These are phyloP conservation scores for Mamestra configurata DNA, from an alignment of 1,140 invertebrate species.

Conservation along the genomic window DNA sequence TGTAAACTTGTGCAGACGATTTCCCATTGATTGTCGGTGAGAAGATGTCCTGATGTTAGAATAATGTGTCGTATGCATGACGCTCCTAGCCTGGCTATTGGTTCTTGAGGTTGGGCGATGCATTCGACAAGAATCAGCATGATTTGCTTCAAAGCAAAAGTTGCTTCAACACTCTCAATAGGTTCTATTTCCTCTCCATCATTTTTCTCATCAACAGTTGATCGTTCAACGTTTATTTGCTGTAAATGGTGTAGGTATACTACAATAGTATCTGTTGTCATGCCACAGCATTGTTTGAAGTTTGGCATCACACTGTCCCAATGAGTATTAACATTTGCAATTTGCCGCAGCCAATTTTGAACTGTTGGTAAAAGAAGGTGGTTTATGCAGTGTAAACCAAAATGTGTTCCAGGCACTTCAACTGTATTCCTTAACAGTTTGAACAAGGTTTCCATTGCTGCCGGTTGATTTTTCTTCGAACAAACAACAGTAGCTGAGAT, in stretches of 20 bases:
- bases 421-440: constrained; percentile 93
- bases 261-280: constrained; percentile 96
- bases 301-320: constrained; percentile 94
- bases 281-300: constrained; percentile 97
- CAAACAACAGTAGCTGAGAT: constrained; percentile 94
- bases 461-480: constrained; percentile 94
- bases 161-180: constrained; percentile 89
- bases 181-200: constrained; percentile 82
- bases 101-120: constrained; percentile 95
- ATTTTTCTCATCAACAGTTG: constrained; percentile 70
- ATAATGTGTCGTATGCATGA: constrained; percentile 97
- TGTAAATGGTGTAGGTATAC: constrained; percentile 90
- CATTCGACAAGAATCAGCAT: constrained; percentile 96
- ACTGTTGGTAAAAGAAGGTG: constrained; percentile 96
- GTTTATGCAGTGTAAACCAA: constrained; percentile 96
- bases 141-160: constrained; percentile 95
- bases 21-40: constrained; percentile 95
- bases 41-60: constrained; percentile 93
- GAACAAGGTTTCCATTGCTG: constrained; percentile 95
- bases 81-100: constrained; percentile 96
- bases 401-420: constrained; percentile 93
- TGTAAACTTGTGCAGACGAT: constrained; percentile 93
- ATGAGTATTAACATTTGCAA: constrained; percentile 90
- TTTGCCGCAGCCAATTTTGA: constrained; percentile 95
- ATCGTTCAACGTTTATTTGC: constrained; percentile 79